Conservation (phyloP, 2,797 vertebrate species). For the Bufotes viridis region DNA sequence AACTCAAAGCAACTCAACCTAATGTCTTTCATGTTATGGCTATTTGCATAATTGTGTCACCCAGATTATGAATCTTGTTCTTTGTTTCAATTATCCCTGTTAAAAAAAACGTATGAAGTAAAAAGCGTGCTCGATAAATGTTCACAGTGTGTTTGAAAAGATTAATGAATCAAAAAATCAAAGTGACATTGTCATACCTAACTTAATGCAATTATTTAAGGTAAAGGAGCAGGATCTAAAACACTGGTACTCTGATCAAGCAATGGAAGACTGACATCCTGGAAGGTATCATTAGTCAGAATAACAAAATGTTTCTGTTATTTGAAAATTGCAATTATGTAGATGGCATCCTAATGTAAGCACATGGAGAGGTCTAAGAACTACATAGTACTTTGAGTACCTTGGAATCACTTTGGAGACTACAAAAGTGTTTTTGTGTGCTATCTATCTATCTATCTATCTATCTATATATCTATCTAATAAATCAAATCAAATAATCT, state of each 20-base stretch:
- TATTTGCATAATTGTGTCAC: conserved; percentile 51
- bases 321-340: conserved; percentile 26
- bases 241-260: conserved; percentile 36
- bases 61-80: conserved; percentile 45
- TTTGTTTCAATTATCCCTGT: conserved; percentile 50
- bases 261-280: conserved; percentile 43
- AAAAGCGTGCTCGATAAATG: conserved; percentile 45
- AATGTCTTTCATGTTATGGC: conserved; percentile 52
- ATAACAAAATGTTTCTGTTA: conserved; percentile 37
- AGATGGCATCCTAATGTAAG: neutral
- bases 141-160: conserved; percentile 44
- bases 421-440: neutral
- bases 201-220: conserved; percentile 48
- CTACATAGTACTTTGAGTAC: neutral
- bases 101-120: conserved; percentile 27
- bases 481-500: no score
- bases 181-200: conserved; percentile 48
- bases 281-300: conserved; percentile 42
- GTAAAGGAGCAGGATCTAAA: conserved; percentile 43
- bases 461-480: neutral
- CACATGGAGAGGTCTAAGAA: neutral
- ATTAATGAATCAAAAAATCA: conserved; percentile 54
- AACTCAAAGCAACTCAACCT: conserved; percentile 29
- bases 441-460: neutral
- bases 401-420: neutral